Percentiles rank a stretch among this genome's conserved stretches.
Evolutionary conservation across 2,113 vertebrate genomes (phyloP).

Genomic region (Serinus canaria): DNA sequence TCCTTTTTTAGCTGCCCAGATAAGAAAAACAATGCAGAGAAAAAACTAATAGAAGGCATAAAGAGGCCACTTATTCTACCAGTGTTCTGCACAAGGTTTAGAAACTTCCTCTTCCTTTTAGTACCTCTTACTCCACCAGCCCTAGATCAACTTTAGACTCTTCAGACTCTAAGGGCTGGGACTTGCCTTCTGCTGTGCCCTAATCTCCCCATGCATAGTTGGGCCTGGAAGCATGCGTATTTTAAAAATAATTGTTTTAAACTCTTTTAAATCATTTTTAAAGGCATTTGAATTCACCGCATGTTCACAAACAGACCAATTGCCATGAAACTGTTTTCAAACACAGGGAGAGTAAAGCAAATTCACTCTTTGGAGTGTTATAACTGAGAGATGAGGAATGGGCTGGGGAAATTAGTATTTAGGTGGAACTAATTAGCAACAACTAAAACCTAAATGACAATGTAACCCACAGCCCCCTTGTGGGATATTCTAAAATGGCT

Average conservation of each 20-base stretch:
- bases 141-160: neutral
- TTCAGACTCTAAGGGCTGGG: neutral
- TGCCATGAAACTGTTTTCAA: neutral
- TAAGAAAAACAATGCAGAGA: conserved; percentile 12
- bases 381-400: neutral
- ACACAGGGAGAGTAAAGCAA: neutral
- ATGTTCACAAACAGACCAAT: neutral
- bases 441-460: conserved; percentile 35
- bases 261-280: neutral
- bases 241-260: neutral
- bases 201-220: neutral
- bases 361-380: neutral
- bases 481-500: conserved; percentile 53
- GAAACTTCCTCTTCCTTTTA: neutral
- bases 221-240: neutral
- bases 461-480: conserved; percentile 36
- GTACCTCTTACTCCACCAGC: neutral
- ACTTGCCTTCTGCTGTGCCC: neutral
- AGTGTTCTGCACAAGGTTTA: neutral
- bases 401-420: conserved; percentile 26
- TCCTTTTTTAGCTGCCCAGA: neutral
- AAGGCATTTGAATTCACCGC: neutral
- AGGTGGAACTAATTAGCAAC: conserved; percentile 43
- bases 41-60: neutral
- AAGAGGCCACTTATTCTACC: neutral